These are phyloP conservation scores for Calyptommatus sinebrachiatus DNA, from an alignment of 2,113 vertebrate genomes.

Conservation along the genomic window DNA sequence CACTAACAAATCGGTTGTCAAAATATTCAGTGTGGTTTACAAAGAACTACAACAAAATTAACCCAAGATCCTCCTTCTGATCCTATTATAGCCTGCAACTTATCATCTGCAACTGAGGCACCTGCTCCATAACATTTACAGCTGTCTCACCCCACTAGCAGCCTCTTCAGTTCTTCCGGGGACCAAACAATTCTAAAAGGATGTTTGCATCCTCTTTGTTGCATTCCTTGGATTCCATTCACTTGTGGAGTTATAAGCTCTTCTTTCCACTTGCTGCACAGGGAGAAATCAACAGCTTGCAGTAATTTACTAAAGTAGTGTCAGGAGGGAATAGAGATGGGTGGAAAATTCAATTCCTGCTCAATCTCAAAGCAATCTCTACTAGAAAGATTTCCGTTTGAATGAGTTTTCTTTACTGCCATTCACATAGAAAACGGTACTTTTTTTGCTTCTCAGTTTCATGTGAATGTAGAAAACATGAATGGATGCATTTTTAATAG, in stretches of 20 bases:
- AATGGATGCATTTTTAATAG: too few relatives aligned
- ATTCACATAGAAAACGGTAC: too few relatives aligned
- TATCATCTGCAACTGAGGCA: not conserved
- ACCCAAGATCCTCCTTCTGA: not conserved
- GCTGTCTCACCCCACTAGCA: not conserved
- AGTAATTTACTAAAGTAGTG: too few relatives aligned
- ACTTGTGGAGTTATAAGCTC: not conserved
- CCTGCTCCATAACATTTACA: slow-evolving; percentile 2
- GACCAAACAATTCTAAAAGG: not conserved
- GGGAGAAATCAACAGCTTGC: not conserved
- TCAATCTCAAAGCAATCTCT: too few relatives aligned
- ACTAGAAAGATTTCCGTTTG: too few relatives aligned
- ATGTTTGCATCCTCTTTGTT: not conserved
- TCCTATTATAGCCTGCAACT: not conserved
- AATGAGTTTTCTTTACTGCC: too few relatives aligned
- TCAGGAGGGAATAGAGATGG: too few relatives aligned
- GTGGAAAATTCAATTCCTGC: too few relatives aligned
- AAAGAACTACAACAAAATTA: not conserved
- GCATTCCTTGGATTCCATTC: not conserved
- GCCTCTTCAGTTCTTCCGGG: not conserved
- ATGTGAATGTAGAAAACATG: too few relatives aligned
- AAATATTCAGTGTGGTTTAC: not conserved
- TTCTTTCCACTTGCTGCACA: not conserved
- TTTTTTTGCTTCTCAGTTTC: too few relatives aligned
- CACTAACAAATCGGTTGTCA: not conserved